Evolutionary conservation across 2,113 vertebrate genomes (phyloP), one percentile per base, ranked within the genome.

Genomic region (Cephalopholis sonnerati): DNA sequence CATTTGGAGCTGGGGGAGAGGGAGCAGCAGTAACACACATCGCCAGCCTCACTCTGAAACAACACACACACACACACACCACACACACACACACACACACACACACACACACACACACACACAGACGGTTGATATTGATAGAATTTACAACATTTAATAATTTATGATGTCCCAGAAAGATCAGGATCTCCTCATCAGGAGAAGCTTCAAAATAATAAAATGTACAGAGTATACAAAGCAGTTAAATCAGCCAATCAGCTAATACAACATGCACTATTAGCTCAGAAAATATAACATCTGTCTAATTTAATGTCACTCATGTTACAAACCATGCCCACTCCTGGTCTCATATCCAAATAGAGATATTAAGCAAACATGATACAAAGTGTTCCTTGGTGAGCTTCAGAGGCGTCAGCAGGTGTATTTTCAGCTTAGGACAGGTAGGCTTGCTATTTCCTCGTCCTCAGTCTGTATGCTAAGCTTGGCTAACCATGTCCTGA

Each of bases 21-120:
- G 86, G 96, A 91, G 92, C 97, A 98, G 88, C 97, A 97, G 74
- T 96, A 93, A 87, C 97, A 98, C 85, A 95, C 85, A 68, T 95
- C 95, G 41, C 85, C 92, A 25, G 87, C 25, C 18, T 94, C 94
- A 86, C 94, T 95, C 96, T 98, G 89, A 92, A 90, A 71, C 68
- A 85, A 84, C 36, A 44, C 41, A 41, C 62, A 53, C 65, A 68
- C 66, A 68, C 59, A 85, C 63, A 90, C 22, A 85, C 16, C 16
- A 50, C 18, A 84, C n/a, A 50, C 48, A 17, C 63, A 54, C 66
- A 70, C 67, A 70, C 61, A 83, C 64, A 88, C n/a, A 85, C 17
- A 51, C 46, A 62, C 22, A n/a, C 27, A 55, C 67, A 65, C 63
- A 65, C 63, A 46, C 63, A 65, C 41, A 73, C 50, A 41, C 12